A percentile compares a stretch with the other conserved stretches of the same genome.
phyloP scores from a whole-genome alignment of 2,888 invertebrate genomes.

The Lissocephala sabroskyi region DNA sequence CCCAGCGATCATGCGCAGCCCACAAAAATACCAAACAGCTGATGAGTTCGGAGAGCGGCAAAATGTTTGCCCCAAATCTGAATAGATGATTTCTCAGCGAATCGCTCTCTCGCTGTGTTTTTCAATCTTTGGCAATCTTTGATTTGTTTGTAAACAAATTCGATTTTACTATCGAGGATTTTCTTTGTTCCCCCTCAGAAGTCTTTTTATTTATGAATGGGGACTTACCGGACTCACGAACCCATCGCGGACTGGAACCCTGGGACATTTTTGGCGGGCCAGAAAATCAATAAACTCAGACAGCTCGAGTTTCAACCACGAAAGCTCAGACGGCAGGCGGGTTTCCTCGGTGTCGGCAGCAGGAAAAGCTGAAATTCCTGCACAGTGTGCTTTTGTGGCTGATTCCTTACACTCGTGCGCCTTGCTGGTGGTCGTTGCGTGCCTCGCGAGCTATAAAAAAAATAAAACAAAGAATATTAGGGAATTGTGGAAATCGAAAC shows the following conservation, averaged over 20 bases:
- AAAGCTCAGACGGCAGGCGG: slow-evolving; percentile 1
- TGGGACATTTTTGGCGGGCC: no score
- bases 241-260: no score
- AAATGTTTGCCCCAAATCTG: no score
- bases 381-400: slow-evolving; percentile 59
- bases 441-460: slow-evolving; percentile 10
- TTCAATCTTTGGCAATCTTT: slow-evolving; percentile 18
- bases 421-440: slow-evolving; percentile 47
- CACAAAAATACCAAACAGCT: no score
- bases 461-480: slow-evolving; percentile 17
- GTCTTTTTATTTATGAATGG: no score
- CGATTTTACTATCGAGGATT: not conserved
- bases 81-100: slow-evolving; percentile 1
- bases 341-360: slow-evolving; percentile 26
- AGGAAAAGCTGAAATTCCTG: slow-evolving; percentile 49
- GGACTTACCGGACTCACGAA: no score
- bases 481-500: no score
- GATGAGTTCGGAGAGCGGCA: no score
- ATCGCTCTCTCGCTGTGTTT: slow-evolving; percentile 15
- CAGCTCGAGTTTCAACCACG: no score
- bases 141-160: slow-evolving; percentile 47
- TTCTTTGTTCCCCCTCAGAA: no score
- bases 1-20: no score
- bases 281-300: no score
- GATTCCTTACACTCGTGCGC: slow-evolving; percentile 58